A percentile compares a stretch with the other conserved stretches of the same genome.
Evolutionary conservation across 2,888 invertebrate genomes (phyloP).

Genomic region (Bhutanitis thaidina): DNA sequence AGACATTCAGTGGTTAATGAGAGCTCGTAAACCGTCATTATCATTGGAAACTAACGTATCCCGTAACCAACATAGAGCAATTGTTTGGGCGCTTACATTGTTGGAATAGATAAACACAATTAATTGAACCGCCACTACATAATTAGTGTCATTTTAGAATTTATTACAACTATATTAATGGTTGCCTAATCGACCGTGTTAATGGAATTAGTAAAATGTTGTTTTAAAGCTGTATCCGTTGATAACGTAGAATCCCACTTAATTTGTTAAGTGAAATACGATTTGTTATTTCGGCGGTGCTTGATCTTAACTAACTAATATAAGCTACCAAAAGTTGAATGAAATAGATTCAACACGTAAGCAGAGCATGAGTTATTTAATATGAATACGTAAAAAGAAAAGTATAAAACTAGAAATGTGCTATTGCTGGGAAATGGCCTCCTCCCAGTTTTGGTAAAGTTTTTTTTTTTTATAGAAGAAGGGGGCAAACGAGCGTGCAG

Average conservation of each 20-base stretch:
- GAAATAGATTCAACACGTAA: too few relatives aligned
- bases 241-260: slow-evolving; percentile 7
- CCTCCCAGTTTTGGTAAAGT: too few relatives aligned
- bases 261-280: slow-evolving; percentile 10
- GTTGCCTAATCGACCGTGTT: slow-evolving; percentile 17
- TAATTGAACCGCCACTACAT: slow-evolving; percentile 11
- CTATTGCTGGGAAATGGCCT: too few relatives aligned
- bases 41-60: slow-evolving; percentile 13
- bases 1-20: slow-evolving; percentile 20
- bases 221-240: slow-evolving; percentile 1
- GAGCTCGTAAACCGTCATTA: slow-evolving; percentile 17
- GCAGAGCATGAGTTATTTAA: too few relatives aligned
- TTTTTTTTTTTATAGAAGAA: too few relatives aligned
- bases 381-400: too few relatives aligned
- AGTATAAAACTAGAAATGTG: too few relatives aligned
- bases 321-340: too few relatives aligned
- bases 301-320: neutral
- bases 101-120: slow-evolving; percentile 17
- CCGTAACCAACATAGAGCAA: slow-evolving; percentile 6
- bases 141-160: slow-evolving; percentile 14
- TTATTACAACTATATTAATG: slow-evolving; percentile 17
- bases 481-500: too few relatives aligned
- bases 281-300: neutral
- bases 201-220: slow-evolving; percentile 18
- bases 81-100: slow-evolving; percentile 10